Base-by-base conservation (phyloP, 2,888 invertebrate genomes). In the Leistus spinibarbis region DNA sequence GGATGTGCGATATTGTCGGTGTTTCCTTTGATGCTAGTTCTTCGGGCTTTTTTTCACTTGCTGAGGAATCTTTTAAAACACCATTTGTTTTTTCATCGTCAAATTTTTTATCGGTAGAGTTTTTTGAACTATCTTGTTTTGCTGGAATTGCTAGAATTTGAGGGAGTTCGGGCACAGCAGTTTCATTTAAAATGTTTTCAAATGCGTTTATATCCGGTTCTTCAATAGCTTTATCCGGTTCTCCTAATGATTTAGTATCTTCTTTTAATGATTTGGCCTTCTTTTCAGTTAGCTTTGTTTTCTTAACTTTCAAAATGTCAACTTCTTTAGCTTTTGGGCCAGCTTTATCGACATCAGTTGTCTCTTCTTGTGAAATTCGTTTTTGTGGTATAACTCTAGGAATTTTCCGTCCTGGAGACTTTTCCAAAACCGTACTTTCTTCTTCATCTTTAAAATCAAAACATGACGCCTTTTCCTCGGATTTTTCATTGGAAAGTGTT, bases 361-460 rank as follows among this genome's bases (percentile, higher is more conserved):
- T 76, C 13, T 71, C 66, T 2, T 67, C 68, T 54, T 78, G 76
- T 60, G 77, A 73, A 68, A 27, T 27, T 60, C 64, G 66, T 79
- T 78, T 79, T 20, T 80, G 82, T 3, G 83, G 84, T 76, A 88
- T 87, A 4, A 91, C 88, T 69, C 92, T 86, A 0, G 92, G 91
- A 78, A 92, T 91, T 86, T 92, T 92, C 77, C 91, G 86, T 13
- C 91, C 88, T 13, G 83, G 83, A 56, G 83, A 77, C n/a, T 80
- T 79, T 24, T 80, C 82, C 76, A 89, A 88, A 74, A 88, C 85
- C 10, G 88, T 87, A 79, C 77, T n/a, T 82, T 92, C 90, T 78
- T 93, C 93, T 77, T 93, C 93, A 68, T 91, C 91, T 79, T 92
- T 91, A 82, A 94, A 94, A 83, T 95, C 94, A 82, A 94, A 95